A percentile compares a stretch with the other conserved stretches of the same genome.
phyloP scores from a whole-genome alignment of 2,113 vertebrate species.

The Leuciscus idus region DNA sequence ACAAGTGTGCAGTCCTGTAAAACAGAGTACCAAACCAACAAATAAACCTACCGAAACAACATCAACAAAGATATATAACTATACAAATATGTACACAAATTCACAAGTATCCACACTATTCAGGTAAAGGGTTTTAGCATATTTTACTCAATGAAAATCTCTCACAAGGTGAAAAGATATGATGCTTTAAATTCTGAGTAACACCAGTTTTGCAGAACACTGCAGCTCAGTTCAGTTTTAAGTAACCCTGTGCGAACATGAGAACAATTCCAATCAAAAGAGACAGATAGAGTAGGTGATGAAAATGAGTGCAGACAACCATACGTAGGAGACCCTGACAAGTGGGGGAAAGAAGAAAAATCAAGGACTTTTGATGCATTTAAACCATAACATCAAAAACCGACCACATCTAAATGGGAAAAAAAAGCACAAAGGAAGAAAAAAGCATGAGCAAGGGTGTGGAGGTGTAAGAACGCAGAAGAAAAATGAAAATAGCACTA shows the following conservation, averaged over 20 bases:
- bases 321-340: background rate
- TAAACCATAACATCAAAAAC: conserved; percentile 15
- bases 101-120: background rate
- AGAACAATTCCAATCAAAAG: background rate
- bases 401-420: background rate
- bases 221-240: background rate
- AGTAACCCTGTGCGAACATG: background rate
- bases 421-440: background rate
- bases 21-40: too few species aligned
- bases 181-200: background rate
- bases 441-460: background rate
- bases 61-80: background rate
- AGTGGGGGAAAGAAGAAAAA: background rate
- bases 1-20: background rate
- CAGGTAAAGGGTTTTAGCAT: background rate
- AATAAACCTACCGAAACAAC: background rate
- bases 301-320: background rate
- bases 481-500: background rate
- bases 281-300: background rate
- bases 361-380: conserved; percentile 25
- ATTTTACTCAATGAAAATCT: too few species aligned
- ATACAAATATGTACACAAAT: background rate
- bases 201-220: background rate
- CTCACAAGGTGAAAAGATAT: too few species aligned
- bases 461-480: background rate